Percentiles rank a stretch among this genome's conserved stretches.
phyloP scores from a whole-genome alignment of 1,140 invertebrate genomes.

The Tribolium castaneum region DNA sequence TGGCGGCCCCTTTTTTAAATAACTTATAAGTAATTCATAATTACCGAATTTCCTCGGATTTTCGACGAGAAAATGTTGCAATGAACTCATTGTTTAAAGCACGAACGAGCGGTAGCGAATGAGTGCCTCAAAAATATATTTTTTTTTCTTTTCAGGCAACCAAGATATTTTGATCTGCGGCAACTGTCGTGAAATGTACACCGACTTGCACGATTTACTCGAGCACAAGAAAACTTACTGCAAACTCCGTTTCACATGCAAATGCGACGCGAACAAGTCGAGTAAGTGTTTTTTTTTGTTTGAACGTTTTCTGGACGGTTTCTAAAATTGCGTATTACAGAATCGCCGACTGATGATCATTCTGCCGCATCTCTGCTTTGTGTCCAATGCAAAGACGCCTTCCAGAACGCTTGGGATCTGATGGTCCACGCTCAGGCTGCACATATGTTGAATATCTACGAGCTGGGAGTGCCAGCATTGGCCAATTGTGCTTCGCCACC shows the following conservation, averaged over 20 bases:
- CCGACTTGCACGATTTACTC: slow-evolving; percentile 82
- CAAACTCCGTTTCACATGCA: slow-evolving; percentile 86
- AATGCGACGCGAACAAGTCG: slow-evolving; percentile 72
- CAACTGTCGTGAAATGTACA: slow-evolving; percentile 87
- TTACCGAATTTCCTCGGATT: too few relatives aligned
- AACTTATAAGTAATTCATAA: too few relatives aligned
- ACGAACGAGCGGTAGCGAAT: too few relatives aligned
- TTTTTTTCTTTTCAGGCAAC: slow-evolving; percentile 72
- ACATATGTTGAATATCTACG: slow-evolving; percentile 86
- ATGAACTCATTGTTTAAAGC: too few relatives aligned
- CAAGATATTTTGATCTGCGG: slow-evolving; percentile 90
- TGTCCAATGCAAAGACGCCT: slow-evolving; percentile 82
- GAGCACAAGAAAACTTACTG: slow-evolving; percentile 89
- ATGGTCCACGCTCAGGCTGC: slow-evolving; percentile 85
- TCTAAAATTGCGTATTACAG: slow-evolving; percentile 51
- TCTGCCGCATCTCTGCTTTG: slow-evolving; percentile 69
- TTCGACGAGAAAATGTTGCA: too few relatives aligned
- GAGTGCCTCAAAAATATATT: too few relatives aligned
- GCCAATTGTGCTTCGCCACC: slow-evolving; percentile 60
- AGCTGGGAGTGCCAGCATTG: slow-evolving; percentile 68
- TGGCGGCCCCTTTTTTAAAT: too few relatives aligned
- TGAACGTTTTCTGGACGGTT: neutral
- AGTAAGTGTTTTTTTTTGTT: slow-evolving; percentile 58
- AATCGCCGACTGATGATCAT: slow-evolving; percentile 58
- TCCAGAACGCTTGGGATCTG: slow-evolving; percentile 81